Base-by-base conservation (phyloP, 2,797 vertebrate species). In the Typhlichthys eigenmanni region DNA sequence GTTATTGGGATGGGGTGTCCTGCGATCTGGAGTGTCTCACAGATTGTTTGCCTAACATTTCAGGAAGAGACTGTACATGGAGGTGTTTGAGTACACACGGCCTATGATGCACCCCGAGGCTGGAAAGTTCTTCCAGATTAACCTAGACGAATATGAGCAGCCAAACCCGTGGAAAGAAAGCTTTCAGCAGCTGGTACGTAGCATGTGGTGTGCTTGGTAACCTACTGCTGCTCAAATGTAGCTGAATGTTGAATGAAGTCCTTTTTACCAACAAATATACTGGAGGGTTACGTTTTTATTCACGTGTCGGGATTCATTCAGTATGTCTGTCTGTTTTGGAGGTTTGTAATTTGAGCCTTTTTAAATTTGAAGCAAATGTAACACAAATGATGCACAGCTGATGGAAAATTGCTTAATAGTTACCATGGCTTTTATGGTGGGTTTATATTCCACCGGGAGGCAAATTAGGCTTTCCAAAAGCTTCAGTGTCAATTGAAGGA, bases 31-130 rank as follows among this genome's bases (percentile, higher is more conserved):
- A 58, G 62, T 29, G 76, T 17, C 1, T 55, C 11, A 56, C 9
- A n/a, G 8, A 2, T 47, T 65, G 8, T 72, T 4, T 16, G 38
- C 74, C 71, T 7, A 55, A 13, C 62, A 13, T 76, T 87, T 75
- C 79, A 99, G 97, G 97, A 99, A 99, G 92, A 93, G 96, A 85
- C 91, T 99, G 66, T 99, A 99, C 86, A 99, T 99, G 97, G 98
- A 99, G 85, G 98, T 99, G 85, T 99, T 99, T 91, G 98, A 99
- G 81, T 99, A 98, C 84, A 99, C 97, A 1, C 94, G 96, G 68
- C 98, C 98, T 71, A 98, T 99, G 98, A 98, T 99, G 97, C 98
- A 99, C 84, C 98, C 98, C 2, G 98, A 99, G 91, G 94, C 97
- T 68, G 98, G 98, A 51, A 99, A 98, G 91, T 99, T 99, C 89